phyloP scores from a whole-genome alignment of 2,113 vertebrate genomes.

The Tiliqua scincoides region DNA sequence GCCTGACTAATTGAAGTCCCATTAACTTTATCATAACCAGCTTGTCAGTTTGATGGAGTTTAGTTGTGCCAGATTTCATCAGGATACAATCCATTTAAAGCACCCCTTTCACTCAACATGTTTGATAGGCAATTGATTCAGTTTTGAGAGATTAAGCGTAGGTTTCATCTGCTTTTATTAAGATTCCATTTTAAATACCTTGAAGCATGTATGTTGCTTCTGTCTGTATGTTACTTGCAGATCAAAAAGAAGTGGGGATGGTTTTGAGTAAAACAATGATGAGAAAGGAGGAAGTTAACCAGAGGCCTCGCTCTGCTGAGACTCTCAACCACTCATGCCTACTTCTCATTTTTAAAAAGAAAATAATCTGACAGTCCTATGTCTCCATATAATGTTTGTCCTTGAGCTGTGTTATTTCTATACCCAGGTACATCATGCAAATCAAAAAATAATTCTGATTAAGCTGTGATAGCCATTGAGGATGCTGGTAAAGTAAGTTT shows the following conservation, averaged over 20 bases:
- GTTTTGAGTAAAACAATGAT: neutral
- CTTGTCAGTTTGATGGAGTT: too few species aligned
- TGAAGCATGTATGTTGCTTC: too few species aligned
- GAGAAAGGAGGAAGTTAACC: neutral
- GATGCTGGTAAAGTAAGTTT: neutral
- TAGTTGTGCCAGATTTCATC: too few species aligned
- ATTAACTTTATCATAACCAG: too few species aligned
- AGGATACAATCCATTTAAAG: too few species aligned
- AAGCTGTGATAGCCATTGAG: too few species aligned
- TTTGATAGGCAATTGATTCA: too few species aligned
- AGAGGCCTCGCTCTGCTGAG: neutral
- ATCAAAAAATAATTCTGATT: neutral
- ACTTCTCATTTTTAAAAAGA: neutral
- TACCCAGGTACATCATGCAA: neutral
- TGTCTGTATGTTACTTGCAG: neutral
- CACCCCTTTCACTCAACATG: too few species aligned
- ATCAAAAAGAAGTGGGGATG: neutral
- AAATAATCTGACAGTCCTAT: neutral
- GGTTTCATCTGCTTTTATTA: too few species aligned
- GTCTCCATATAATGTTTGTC: neutral
- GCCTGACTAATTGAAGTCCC: too few species aligned
- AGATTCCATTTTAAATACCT: too few species aligned
- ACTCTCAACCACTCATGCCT: neutral
- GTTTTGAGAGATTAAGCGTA: too few species aligned
- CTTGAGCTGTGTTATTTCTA: neutral